phyloP scores from a whole-genome alignment of 2,888 invertebrate genomes.

The Cantharis lateralis region DNA sequence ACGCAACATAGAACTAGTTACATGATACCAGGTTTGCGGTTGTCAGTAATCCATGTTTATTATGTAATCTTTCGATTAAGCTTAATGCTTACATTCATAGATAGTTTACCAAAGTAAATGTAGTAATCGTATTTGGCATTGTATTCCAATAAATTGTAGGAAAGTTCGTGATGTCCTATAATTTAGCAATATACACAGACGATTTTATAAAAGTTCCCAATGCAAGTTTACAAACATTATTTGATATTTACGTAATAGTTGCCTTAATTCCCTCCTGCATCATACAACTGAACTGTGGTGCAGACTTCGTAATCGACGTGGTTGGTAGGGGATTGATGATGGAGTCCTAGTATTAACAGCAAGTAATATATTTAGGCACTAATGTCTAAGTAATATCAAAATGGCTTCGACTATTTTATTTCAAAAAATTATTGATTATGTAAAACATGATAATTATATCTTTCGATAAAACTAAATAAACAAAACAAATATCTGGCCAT shows the following conservation, averaged over 20 bases:
- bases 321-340: neutral
- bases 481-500: slow-evolving; percentile 9
- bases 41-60: neutral
- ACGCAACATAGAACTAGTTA: neutral
- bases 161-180: neutral
- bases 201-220: too few relatives aligned
- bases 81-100: neutral
- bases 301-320: neutral
- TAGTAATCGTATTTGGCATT: neutral
- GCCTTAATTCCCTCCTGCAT: neutral
- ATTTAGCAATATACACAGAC: neutral
- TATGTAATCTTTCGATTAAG: neutral
- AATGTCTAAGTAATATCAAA: neutral
- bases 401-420: neutral
- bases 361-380: neutral
- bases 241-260: neutral
- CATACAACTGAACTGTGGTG: neutral
- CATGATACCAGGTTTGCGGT: neutral
- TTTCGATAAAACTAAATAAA: slow-evolving; percentile 1
- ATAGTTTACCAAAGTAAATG: neutral
- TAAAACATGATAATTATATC: neutral
- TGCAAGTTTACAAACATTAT: neutral
- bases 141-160: neutral
- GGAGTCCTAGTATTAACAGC: neutral
- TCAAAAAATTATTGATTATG: neutral